Base-by-base conservation (phyloP, 2,113 vertebrate species). In the Ammodytes marinus region DNA sequence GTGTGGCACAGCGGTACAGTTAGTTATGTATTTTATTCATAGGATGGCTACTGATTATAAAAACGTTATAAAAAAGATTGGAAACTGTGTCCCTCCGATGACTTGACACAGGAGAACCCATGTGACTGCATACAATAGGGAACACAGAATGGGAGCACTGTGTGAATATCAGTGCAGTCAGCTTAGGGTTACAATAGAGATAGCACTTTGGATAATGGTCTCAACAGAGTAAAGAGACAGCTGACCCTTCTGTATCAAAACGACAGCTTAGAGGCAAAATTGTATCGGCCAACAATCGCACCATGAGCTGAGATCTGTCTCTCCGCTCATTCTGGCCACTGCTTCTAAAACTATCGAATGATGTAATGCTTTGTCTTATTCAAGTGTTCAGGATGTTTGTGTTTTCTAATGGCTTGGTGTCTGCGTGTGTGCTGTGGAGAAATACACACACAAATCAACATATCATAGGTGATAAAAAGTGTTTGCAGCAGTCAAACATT, bases 191-290 rank as follows among this genome's bases (percentile, higher is more conserved):
- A 72, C 85, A 57, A 61, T 53, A 61, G 66, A 74, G 70, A 45
- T 54, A 73, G 35, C 68, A n/a, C 77, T 71, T 79, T 57, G 53
- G 58, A 47, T 83, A 77, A 74, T 81, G 17, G 63, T 77, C 54
- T 81, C 40, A 52, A 59, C 52, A 17, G 59, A 59, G 63, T 59
- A 8, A 49, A 69, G 58, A 37, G 8, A 0, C 43, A 69, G 76
- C 61, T 55, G 57, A 82, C 77, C n/a, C 27, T 27, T 8, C 55
- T 78, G 40, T 15, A 52, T 77, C 4, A 0, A 72, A 82, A 75
- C 80, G 68, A 55, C 71, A 64, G 70, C 54, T 72, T 53, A 43
- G 46, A 65, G 10, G 63, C 46, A 19, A 69, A 79, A 82, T 64
- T 57, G 35, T 66, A 57, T 75, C 77, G 19, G 46, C 47, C 68